Conservation (phyloP, 2,888 invertebrate species). For the Trissoscelio sp. region DNA sequence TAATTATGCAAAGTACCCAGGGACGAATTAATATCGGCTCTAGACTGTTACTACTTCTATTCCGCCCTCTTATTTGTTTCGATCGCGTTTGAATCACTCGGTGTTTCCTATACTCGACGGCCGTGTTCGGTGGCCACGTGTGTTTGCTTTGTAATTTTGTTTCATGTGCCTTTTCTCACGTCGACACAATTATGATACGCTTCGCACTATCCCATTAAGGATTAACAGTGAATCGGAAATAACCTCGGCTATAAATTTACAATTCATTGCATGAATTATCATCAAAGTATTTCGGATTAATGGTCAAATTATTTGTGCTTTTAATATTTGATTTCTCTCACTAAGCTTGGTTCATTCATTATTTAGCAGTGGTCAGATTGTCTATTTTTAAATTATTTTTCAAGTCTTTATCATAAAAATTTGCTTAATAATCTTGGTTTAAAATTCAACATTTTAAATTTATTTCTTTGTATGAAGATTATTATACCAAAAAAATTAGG, state of each 20-base stretch:
- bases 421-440: too few relatives aligned
- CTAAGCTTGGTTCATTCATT: too few relatives aligned
- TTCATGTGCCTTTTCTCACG: slow-evolving; percentile 23
- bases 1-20: slow-evolving; percentile 67
- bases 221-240: slow-evolving; percentile 9
- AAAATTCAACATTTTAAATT: too few relatives aligned
- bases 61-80: slow-evolving; percentile 32
- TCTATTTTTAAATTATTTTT: too few relatives aligned
- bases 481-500: too few relatives aligned
- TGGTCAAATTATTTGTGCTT: too few relatives aligned
- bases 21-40: slow-evolving; percentile 54
- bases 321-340: too few relatives aligned
- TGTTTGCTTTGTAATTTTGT: slow-evolving; percentile 22
- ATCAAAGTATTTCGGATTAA: slow-evolving; percentile 13
- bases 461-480: too few relatives aligned
- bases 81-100: slow-evolving; percentile 15
- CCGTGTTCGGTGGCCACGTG: too few relatives aligned
- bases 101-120: slow-evolving; percentile 1
- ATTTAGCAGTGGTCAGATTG: too few relatives aligned
- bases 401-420: too few relatives aligned
- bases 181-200: slow-evolving; percentile 10
- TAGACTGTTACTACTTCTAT: not conserved
- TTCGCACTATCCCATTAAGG: slow-evolving; percentile 4
- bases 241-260: not conserved
- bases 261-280: slow-evolving; percentile 1